Percentiles rank a stretch among this genome's conserved stretches.
These are phyloP conservation scores for Drosophila nigricruria DNA, from an alignment of 2,888 invertebrate species.

Conservation along the genomic window DNA sequence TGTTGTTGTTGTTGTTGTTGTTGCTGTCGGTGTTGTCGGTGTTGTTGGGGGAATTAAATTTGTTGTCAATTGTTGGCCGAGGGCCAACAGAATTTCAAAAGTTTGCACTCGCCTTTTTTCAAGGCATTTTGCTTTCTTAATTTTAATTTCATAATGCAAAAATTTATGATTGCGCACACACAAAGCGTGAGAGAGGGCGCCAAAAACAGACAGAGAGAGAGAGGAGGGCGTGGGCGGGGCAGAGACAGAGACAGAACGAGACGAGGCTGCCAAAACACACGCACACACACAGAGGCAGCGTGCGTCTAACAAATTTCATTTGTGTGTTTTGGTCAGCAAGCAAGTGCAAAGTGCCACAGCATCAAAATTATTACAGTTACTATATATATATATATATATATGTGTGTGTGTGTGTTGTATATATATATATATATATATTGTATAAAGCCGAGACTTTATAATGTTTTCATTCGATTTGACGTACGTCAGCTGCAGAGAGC, in stretches of 20 bases:
- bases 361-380: slow-evolving; percentile 25
- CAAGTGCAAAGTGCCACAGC: slow-evolving; percentile 38
- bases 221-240: neutral
- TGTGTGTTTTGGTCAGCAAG: slow-evolving; percentile 44
- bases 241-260: neutral
- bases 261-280: neutral
- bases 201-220: neutral
- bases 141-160: slow-evolving; percentile 64
- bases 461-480: slow-evolving; percentile 63
- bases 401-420: neutral
- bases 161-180: slow-evolving; percentile 54
- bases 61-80: slow-evolving; percentile 63
- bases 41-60: slow-evolving; percentile 40
- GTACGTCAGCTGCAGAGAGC: slow-evolving; percentile 47
- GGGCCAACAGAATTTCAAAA: slow-evolving; percentile 38
- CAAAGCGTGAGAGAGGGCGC: neutral
- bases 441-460: slow-evolving; percentile 31
- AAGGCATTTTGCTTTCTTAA: slow-evolving; percentile 48
- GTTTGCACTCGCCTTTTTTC: slow-evolving; percentile 44
- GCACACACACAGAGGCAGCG: slow-evolving; percentile 4
- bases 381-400: neutral
- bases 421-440: neutral
- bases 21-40: slow-evolving; percentile 6
- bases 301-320: slow-evolving; percentile 39
- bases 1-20: slow-evolving; percentile 7